Evolutionary conservation across 2,888 invertebrate genomes (phyloP).

Genomic region (Dichetophora obliterata): DNA sequence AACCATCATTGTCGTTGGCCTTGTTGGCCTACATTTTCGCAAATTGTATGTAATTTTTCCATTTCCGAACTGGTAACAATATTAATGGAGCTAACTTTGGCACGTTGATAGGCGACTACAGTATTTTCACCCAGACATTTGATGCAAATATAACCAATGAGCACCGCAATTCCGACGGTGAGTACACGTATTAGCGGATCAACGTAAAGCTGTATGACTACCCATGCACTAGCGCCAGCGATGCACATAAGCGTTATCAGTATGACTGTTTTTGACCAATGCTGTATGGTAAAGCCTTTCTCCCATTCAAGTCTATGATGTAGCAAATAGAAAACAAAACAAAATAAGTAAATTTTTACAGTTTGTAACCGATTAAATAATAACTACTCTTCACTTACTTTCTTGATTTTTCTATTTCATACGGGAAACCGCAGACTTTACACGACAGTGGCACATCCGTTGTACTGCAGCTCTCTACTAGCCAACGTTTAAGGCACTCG

Average conservation of each 20-base stretch:
- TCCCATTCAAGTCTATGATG: conserved; percentile 81
- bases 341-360: neutral
- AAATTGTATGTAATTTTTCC: conserved; percentile 68
- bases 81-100: conserved; percentile 88
- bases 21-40: conserved; percentile 64
- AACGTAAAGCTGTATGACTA: conserved; percentile 82
- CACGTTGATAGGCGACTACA: conserved; percentile 90
- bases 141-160: conserved; percentile 87
- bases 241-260: conserved; percentile 84
- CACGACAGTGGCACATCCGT: conserved; percentile 80
- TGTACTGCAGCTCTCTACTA: conserved; percentile 86
- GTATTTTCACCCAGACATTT: conserved; percentile 91
- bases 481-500: conserved; percentile 90
- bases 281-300: conserved; percentile 83
- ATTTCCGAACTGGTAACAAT: conserved; percentile 73
- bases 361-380: neutral
- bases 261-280: conserved; percentile 87
- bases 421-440: conserved; percentile 87
- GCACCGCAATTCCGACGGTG: conserved; percentile 84
- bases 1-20: conserved; percentile 38
- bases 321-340: neutral
- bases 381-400: conserved; percentile 68
- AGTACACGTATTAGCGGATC: conserved; percentile 84
- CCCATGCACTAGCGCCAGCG: conserved; percentile 84
- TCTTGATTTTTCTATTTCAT: conserved; percentile 82